A percentile compares a stretch with the other conserved stretches of the same genome.
Conservation (phyloP, 2,888 invertebrate species). For the Holacanthella duospinosa region DNA sequence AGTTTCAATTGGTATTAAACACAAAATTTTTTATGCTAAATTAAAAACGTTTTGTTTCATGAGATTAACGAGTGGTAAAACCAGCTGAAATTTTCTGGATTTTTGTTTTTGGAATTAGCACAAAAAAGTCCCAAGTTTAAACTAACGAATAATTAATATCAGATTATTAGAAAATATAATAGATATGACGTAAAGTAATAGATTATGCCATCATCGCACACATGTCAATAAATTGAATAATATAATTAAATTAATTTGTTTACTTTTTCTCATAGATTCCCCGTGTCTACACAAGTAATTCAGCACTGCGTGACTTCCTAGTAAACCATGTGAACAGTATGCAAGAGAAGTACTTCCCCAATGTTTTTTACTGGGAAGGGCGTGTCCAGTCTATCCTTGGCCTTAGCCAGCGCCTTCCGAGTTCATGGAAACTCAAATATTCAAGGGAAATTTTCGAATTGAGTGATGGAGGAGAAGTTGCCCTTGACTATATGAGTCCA, state of each 20-base stretch:
- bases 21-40: no score
- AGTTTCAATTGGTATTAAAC: no score
- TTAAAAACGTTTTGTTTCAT: no score
- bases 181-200: no score
- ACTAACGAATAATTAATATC: no score
- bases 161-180: no score
- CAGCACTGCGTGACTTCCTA: conserved; percentile 55
- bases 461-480: conserved; percentile 29
- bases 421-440: conserved; percentile 15
- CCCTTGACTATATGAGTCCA: conserved; percentile 19
- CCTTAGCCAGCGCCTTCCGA: conserved; percentile 9
- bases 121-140: no score
- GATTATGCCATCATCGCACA: no score
- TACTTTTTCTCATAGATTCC: conserved; percentile 50
- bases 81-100: no score
- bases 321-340: conserved; percentile 55
- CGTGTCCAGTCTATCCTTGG: conserved; percentile 40
- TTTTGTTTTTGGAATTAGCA: no score
- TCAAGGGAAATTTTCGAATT: conserved; percentile 23
- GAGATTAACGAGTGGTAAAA: no score
- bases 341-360: conserved; percentile 64
- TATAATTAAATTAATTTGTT: background rate
- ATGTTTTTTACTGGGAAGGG: conserved; percentile 54
- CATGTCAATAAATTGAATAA: background rate
- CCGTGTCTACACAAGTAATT: conserved; percentile 55